Base-by-base conservation (phyloP, 2,888 invertebrate genomes). In the Trichopria drosophilae region DNA sequence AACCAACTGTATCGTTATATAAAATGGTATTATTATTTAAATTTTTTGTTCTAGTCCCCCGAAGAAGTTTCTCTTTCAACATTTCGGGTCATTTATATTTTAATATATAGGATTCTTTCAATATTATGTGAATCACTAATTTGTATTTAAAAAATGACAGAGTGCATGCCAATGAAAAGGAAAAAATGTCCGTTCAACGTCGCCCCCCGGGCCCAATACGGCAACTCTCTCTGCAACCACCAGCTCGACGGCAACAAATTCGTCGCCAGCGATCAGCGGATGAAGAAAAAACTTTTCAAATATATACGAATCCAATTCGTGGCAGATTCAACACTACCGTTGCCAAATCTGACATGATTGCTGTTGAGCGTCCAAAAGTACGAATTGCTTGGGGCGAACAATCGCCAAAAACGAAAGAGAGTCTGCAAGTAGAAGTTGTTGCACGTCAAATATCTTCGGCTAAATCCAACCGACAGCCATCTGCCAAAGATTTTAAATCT, bases 231-330 rank as follows among this genome's bases (percentile, higher is more conserved):
- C 59, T 73, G 15, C 72, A 71, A 43, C 62, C 67, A 3, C 60
- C 61, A 0, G 52, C 58, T 1, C 57, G 62, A 12, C 64, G 68
- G 5, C 63, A 61, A 23, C 67, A 63, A 24, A 57, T 73, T 4
- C 64, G 72, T 10, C 63, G 71, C 3, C 75, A 75, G 29, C 65
- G 67, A 59, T 74, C 75, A 0, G 69, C 71, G 6, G 75, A 73
- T 12, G 67, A 72, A 35, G 67, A 68, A 2, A 64, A 64, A 24
- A 58, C 63, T 3, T 28, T 64, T 36, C 62, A 65, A 29, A 58
- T 63, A 13, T 61, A 62, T 9, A 49, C 65, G 0, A 53, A 55
- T 4, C 42, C 40, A 10, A 32, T 47, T 12, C 57, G 60, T 6
- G 55, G 61, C 2, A 63, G 61, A 55, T 55, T 57, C 5, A 45